These are phyloP conservation scores for Xestia rhomboidea DNA, from an alignment of 2,888 invertebrate genomes.

Conservation along the genomic window DNA sequence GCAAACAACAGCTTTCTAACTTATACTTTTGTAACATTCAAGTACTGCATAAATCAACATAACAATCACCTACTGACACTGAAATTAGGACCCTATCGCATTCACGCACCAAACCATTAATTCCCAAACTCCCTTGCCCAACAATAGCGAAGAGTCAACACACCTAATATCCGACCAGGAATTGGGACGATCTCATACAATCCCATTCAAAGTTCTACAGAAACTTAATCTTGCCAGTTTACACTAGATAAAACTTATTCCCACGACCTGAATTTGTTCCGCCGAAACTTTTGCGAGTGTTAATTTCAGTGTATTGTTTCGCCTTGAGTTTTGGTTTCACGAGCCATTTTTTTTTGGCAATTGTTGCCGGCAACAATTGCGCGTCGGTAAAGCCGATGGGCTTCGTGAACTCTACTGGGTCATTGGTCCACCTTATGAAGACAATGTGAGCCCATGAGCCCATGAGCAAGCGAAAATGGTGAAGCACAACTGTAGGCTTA, in stretches of 20 bases:
- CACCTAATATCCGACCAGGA: constrained; percentile 46
- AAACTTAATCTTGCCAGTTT: constrained; percentile 78
- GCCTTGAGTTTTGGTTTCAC: constrained; percentile 33
- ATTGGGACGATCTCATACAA: constrained; percentile 53
- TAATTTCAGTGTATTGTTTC: constrained; percentile 72
- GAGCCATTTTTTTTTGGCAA: neutral
- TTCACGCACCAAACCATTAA: constrained; percentile 24
- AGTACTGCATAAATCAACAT: neutral
- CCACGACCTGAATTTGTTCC: constrained; percentile 71
- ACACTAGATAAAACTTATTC: constrained; percentile 75
- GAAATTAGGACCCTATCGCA: constrained; percentile 22
- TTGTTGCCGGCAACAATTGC: constrained; percentile 1
- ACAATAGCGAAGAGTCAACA: constrained; percentile 48
- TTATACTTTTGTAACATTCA: neutral
- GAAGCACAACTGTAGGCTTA: no score
- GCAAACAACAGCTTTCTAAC: neutral
- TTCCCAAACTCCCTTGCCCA: neutral
- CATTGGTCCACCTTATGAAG: neutral
- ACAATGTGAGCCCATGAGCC: neutral
- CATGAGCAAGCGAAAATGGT: no score
- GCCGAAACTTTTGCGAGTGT: constrained; percentile 68
- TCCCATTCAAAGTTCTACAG: constrained; percentile 58
- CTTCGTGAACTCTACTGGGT: neutral
- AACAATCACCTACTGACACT: constrained; percentile 15
- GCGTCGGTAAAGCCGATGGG: neutral